Percentiles rank a stretch among this genome's conserved stretches.
These are phyloP conservation scores for Volucella inanis DNA, from an alignment of 2,888 invertebrate species.

Conservation along the genomic window DNA sequence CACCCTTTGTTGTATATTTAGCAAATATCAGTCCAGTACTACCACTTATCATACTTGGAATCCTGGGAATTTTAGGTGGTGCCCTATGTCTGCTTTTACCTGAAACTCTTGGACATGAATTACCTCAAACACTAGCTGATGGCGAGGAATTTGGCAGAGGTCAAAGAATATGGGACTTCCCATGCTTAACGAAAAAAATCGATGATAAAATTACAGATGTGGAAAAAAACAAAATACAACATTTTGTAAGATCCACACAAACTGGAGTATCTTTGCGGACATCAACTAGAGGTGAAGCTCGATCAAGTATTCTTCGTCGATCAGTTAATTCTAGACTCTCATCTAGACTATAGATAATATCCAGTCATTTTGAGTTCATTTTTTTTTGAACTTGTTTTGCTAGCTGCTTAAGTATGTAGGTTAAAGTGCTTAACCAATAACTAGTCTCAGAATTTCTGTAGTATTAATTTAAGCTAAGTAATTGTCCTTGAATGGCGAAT, in stretches of 20 bases:
- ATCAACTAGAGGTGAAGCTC: slow-evolving; percentile 86
- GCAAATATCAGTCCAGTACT: slow-evolving; percentile 88
- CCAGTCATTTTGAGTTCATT: slow-evolving; percentile 15
- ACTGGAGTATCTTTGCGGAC: slow-evolving; percentile 85
- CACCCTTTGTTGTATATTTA: slow-evolving; percentile 93
- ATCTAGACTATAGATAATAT: slow-evolving; percentile 78
- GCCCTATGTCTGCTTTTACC: slow-evolving; percentile 91
- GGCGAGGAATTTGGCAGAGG: slow-evolving; percentile 93
- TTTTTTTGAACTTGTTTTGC: slow-evolving; percentile 57
- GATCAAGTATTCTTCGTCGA: slow-evolving; percentile 85
- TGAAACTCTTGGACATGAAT: slow-evolving; percentile 92
- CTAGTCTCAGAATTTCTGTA: slow-evolving; percentile 69
- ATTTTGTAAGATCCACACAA: slow-evolving; percentile 81
- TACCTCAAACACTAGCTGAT: slow-evolving; percentile 93
- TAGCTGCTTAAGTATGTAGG: slow-evolving; percentile 42
- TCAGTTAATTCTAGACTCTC: slow-evolving; percentile 84
- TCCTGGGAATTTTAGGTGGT: slow-evolving; percentile 89
- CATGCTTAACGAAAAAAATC: slow-evolving; percentile 88
- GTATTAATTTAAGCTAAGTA: slow-evolving; percentile 39
- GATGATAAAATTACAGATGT: slow-evolving; percentile 79
- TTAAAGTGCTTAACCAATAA: slow-evolving; percentile 59
- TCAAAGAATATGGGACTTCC: slow-evolving; percentile 92
- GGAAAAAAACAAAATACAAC: slow-evolving; percentile 73
- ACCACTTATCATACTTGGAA: slow-evolving; percentile 91
- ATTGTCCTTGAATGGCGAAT: slow-evolving; percentile 52